Percentiles rank a stretch among this genome's conserved stretches.
These are phyloP conservation scores for Dione juno DNA, from an alignment of 2,888 invertebrate genomes.

Conservation along the genomic window DNA sequence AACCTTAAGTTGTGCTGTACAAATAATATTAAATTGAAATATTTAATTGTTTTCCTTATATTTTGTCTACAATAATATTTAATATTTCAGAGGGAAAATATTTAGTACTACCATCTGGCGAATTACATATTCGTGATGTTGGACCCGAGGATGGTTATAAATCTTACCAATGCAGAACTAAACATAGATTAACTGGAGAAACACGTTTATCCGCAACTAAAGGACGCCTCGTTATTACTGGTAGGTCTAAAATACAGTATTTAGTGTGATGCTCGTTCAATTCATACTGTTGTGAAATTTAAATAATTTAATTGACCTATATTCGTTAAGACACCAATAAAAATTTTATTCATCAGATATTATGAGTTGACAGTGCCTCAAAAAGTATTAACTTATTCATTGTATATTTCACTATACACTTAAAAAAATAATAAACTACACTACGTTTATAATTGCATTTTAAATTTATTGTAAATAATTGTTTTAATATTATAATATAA, in stretches of 20 bases:
- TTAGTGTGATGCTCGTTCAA: constrained; percentile 46
- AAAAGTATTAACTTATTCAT: neutral
- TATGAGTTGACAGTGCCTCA: constrained; percentile 9
- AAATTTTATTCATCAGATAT: neutral
- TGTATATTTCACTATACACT: neutral
- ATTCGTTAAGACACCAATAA: neutral
- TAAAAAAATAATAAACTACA: too few species aligned
- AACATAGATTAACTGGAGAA: constrained; percentile 96
- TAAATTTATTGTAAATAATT: too few species aligned
- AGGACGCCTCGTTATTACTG: constrained; percentile 96
- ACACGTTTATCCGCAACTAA: constrained; percentile 96
- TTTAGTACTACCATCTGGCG: constrained; percentile 96
- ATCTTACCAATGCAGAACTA: constrained; percentile 96
- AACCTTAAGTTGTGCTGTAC: constrained; percentile 67
- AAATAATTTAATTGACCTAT: neutral
- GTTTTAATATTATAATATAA: neutral
- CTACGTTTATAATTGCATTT: too few species aligned
- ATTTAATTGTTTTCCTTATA: constrained; percentile 39
- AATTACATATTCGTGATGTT: constrained; percentile 97
- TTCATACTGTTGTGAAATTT: constrained; percentile 36
- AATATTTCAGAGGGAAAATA: constrained; percentile 93
- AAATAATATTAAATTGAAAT: constrained; percentile 25
- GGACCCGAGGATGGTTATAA: constrained; percentile 97
- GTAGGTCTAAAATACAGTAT: constrained; percentile 84
- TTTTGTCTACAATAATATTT: constrained; percentile 34